Evolutionary conservation across 2,797 vertebrate species (phyloP).

Genomic region (Agapornis canus): DNA sequence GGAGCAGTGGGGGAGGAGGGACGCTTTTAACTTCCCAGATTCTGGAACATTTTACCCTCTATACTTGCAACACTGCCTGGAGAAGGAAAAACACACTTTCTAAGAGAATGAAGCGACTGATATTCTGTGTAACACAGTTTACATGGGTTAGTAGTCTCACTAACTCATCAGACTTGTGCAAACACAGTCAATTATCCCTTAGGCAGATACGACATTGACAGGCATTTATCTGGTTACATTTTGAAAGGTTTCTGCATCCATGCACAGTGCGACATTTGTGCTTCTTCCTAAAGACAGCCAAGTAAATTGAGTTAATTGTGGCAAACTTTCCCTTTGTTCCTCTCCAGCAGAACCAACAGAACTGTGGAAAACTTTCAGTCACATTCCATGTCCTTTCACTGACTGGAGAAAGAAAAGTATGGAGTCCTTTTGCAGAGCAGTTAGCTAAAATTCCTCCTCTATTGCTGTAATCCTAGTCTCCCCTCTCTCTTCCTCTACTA

Average conservation of each 20-base stretch:
- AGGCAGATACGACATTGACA: not conserved
- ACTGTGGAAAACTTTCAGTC: not conserved
- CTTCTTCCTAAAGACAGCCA: not conserved
- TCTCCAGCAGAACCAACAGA: not conserved
- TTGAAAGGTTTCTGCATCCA: not conserved
- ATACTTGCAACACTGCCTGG: slow-evolving; percentile 13
- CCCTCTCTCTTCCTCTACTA: not conserved
- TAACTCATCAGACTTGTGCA: not conserved
- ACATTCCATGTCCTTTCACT: not conserved
- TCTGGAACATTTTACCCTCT: slow-evolving; percentile 63
- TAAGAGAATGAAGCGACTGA: not conserved
- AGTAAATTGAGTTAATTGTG: not conserved
- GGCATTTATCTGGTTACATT: not conserved
- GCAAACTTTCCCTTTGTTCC: not conserved
- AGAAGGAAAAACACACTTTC: not conserved
- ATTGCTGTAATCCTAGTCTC: not conserved
- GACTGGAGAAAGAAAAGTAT: not conserved
- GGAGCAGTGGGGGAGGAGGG: slow-evolving; percentile 37
- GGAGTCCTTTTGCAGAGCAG: not conserved
- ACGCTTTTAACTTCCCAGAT: slow-evolving; percentile 60
- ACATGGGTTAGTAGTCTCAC: not conserved
- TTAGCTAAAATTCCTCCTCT: not conserved
- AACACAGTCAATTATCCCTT: not conserved
- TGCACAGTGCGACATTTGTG: not conserved
- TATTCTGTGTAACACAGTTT: not conserved